A percentile compares a stretch with the other conserved stretches of the same genome.
Conservation (phyloP, 2,888 invertebrate species). For the Mamestra brassicae region DNA sequence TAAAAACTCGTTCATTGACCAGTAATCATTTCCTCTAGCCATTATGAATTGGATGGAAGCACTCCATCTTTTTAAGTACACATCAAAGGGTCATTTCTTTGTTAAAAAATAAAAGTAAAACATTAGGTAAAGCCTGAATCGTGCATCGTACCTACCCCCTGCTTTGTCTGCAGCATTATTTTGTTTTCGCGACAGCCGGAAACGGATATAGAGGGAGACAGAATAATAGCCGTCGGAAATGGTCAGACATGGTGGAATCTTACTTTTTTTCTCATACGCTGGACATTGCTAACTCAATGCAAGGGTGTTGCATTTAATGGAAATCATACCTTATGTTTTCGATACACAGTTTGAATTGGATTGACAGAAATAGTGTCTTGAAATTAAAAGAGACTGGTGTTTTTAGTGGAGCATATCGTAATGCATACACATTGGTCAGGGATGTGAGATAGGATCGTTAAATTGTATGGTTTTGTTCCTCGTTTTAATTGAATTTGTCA, state of each 20-base stretch:
- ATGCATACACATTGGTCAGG: slow-evolving; percentile 72
- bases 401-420: slow-evolving; percentile 74
- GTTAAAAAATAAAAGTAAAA: slow-evolving; percentile 45
- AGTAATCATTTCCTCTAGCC: slow-evolving; percentile 26
- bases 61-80: slow-evolving; percentile 35
- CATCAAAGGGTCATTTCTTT: slow-evolving; percentile 50
- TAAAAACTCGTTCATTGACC: slow-evolving; percentile 25
- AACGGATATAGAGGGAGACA: slow-evolving; percentile 91
- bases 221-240: slow-evolving; percentile 91
- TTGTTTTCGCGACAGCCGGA: slow-evolving; percentile 90
- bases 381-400: slow-evolving; percentile 58
- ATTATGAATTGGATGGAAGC: slow-evolving; percentile 28
- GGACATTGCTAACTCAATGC: slow-evolving; percentile 87
- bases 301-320: slow-evolving; percentile 57
- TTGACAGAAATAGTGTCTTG: slow-evolving; percentile 63
- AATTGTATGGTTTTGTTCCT: slow-evolving; percentile 53
- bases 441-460: slow-evolving; percentile 71
- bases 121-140: slow-evolving; percentile 59
- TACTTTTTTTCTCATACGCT: slow-evolving; percentile 85
- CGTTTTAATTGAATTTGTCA: slow-evolving; percentile 31
- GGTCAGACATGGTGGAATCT: slow-evolving; percentile 90
- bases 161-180: slow-evolving; percentile 85
- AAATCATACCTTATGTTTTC: slow-evolving; percentile 64
- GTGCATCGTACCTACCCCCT: slow-evolving; percentile 62
- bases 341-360: slow-evolving; percentile 55